Conservation (phyloP, 2,888 invertebrate genomes). For the Dromius quadrimaculatus region DNA sequence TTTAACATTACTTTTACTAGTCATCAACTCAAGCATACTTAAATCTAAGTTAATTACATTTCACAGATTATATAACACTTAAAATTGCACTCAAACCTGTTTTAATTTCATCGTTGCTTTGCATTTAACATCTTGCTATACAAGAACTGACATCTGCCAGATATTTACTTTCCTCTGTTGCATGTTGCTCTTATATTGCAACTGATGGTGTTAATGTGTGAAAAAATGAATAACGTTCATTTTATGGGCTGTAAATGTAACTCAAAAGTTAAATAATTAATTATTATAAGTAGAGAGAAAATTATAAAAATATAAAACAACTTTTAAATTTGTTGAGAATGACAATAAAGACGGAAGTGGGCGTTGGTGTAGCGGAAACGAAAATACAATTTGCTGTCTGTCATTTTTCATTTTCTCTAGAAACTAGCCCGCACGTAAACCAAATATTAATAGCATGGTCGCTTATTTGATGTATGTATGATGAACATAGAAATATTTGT, state of each 20-base stretch:
- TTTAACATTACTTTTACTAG: background rate
- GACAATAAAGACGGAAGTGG: background rate
- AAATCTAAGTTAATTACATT: constrained; percentile 36
- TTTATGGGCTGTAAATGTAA: constrained; percentile 16
- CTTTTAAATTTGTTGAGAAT: background rate
- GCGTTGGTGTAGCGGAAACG: constrained; percentile 13
- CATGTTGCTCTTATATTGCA: too few species aligned
- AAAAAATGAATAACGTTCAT: background rate
- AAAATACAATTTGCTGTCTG: background rate
- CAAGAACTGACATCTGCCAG: constrained; percentile 27
- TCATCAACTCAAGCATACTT: constrained; percentile 20
- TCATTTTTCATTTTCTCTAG: constrained; percentile 12
- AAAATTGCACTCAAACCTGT: constrained; percentile 31
- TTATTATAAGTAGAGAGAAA: too few species aligned
- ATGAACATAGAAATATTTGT: constrained; percentile 35
- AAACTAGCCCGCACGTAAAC: constrained; percentile 5
- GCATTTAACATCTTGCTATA: too few species aligned
- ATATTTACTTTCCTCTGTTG: background rate
- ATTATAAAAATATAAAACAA: too few species aligned
- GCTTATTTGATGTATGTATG: constrained; percentile 12
- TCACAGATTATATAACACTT: constrained; percentile 29
- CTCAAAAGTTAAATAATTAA: background rate
- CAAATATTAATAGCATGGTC: constrained; percentile 2
- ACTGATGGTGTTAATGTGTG: background rate
- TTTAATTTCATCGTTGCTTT: constrained; percentile 10